Percentiles rank a stretch among this genome's conserved stretches.
These are phyloP conservation scores for Eospalax fontanierii DNA, from an alignment of 2,797 vertebrate species.

Conservation along the genomic window DNA sequence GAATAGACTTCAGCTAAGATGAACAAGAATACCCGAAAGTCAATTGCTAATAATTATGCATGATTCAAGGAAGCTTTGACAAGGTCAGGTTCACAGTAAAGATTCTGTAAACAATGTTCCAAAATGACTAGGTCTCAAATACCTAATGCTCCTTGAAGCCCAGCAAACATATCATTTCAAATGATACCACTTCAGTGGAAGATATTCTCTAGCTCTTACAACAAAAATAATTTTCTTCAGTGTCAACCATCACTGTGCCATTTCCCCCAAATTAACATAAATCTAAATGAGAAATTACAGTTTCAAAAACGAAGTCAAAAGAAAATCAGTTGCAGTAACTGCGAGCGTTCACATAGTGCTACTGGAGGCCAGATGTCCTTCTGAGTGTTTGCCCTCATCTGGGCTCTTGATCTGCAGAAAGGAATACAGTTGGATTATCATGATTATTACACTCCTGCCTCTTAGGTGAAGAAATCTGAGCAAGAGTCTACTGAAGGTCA, in stretches of 20 bases:
- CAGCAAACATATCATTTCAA: not conserved
- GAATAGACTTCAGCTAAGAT: not conserved
- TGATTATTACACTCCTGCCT: not conserved
- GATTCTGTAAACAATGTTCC: not conserved
- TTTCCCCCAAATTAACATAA: not conserved
- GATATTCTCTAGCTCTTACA: not conserved
- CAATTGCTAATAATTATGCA: slow-evolving; percentile 14
- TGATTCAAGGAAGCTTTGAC: not conserved
- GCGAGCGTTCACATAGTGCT: not conserved
- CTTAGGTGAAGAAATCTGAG: not conserved
- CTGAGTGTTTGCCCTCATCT: too few species aligned
- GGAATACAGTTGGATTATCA: fast-evolving
- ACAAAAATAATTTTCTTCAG: not conserved
- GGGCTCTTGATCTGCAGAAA: not conserved
- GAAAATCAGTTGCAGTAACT: not conserved
- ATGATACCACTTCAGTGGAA: not conserved
- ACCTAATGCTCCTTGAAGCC: too few species aligned
- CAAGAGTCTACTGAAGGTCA: not conserved
- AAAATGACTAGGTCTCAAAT: not conserved
- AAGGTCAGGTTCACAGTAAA: not conserved
- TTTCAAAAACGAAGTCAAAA: not conserved
- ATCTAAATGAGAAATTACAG: not conserved
- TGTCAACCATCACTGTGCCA: not conserved
- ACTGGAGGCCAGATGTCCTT: not conserved
- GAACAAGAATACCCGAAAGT: not conserved